Evolutionary conservation across 92 coral and sea anemone genomes (phyloP).

Genomic region (Paramuricea clavata): DNA sequence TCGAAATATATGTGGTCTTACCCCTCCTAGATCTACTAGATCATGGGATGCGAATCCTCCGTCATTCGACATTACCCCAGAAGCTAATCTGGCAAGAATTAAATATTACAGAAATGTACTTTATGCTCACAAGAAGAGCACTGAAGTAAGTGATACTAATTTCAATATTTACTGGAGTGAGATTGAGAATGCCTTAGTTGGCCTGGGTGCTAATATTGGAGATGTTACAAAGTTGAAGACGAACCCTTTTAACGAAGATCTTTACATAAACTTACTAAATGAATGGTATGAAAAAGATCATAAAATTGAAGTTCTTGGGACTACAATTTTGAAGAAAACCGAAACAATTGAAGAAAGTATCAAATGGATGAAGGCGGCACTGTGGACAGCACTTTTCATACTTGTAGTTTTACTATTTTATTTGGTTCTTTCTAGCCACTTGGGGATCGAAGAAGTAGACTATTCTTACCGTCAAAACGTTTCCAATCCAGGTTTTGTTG

Average conservation of each 20-base stretch:
- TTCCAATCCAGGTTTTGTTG: background rate
- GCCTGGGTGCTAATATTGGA: background rate
- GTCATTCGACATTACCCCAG: background rate
- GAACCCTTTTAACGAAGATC: background rate
- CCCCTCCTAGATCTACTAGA: slow-evolving; percentile 1
- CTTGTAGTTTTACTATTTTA: background rate
- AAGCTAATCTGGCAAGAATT: slow-evolving; percentile 28
- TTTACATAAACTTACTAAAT: background rate
- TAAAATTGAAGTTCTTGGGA: no score
- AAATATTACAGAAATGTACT: slow-evolving; percentile 31
- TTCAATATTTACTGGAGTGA: slow-evolving; percentile 44
- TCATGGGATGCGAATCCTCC: slow-evolving; percentile 28
- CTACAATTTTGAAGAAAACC: background rate
- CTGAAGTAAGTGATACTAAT: slow-evolving; percentile 25
- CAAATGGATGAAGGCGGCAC: background rate
- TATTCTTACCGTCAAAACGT: background rate
- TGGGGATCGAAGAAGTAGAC: background rate
- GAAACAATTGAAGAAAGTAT: background rate
- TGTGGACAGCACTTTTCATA: background rate
- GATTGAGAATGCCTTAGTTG: slow-evolving; percentile 23
- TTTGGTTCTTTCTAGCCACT: background rate
- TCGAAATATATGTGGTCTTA: slow-evolving; percentile 21
- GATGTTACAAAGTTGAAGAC: background rate
- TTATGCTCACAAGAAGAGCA: slow-evolving; percentile 5
- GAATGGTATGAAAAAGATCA: background rate